phyloP scores from a whole-genome alignment of 2,797 vertebrate species.

The Chrosomus eos region DNA sequence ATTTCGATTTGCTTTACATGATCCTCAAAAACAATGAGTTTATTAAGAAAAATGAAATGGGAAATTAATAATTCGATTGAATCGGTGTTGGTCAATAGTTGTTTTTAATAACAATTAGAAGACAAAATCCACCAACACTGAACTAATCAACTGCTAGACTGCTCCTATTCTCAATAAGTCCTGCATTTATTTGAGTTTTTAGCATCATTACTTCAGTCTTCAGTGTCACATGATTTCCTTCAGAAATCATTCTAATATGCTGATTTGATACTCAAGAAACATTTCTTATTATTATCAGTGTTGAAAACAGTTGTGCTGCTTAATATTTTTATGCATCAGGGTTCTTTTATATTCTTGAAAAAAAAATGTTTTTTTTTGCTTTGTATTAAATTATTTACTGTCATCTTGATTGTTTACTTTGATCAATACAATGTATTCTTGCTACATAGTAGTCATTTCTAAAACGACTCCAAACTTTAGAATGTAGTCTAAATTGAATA shows the following conservation, averaged over 20 bases:
- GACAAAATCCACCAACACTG: not conserved
- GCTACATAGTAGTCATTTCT: not conserved
- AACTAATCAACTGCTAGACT: not conserved
- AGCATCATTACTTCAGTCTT: not conserved
- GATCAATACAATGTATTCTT: not conserved
- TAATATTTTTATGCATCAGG: not conserved
- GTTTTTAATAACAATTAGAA: not conserved
- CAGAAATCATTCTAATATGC: not conserved
- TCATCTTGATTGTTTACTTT: not conserved
- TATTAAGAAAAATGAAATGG: not conserved
- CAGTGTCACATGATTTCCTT: not conserved
- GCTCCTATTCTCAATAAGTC: not conserved
- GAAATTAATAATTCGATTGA: not conserved
- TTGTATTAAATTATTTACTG: not conserved
- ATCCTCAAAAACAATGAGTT: not conserved
- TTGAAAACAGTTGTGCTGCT: not conserved
- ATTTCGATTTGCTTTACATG: not conserved
- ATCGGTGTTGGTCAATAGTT: not conserved
- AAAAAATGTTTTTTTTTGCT: no score
- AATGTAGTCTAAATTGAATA: not conserved
- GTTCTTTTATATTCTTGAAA: not conserved
- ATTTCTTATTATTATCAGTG: not conserved
- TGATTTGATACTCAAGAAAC: not conserved
- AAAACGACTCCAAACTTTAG: not conserved
- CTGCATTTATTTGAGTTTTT: not conserved